Percentiles rank a stretch among this genome's conserved stretches.
phyloP scores from a whole-genome alignment of 2,888 invertebrate genomes.

The Diloba caeruleocephala region DNA sequence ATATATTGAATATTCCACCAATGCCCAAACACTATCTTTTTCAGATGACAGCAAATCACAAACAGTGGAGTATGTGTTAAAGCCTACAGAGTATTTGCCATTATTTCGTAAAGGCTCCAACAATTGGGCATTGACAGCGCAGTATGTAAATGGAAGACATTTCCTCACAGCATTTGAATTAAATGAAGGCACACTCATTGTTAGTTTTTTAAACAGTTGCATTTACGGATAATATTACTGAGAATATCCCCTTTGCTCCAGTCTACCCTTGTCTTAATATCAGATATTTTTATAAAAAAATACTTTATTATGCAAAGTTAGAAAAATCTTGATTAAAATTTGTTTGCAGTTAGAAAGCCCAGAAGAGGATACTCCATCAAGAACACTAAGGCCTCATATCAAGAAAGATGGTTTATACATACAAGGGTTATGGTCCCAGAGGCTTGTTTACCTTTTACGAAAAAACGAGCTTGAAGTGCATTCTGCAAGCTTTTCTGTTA shows the following conservation, averaged over 20 bases:
- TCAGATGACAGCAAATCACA: constrained; percentile 79
- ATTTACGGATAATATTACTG: neutral
- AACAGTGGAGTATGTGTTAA: constrained; percentile 80
- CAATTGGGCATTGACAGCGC: constrained; percentile 83
- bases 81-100: constrained; percentile 81
- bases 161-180: constrained; percentile 85
- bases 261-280: no score
- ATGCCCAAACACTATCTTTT: constrained; percentile 9
- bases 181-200: constrained; percentile 84
- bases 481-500: constrained; percentile 79
- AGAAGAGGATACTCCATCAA: constrained; percentile 80
- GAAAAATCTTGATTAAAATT: neutral
- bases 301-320: neutral
- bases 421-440: constrained; percentile 83
- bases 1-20: neutral
- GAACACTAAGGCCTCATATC: constrained; percentile 76
- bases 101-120: constrained; percentile 80
- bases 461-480: constrained; percentile 84
- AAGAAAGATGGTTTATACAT: constrained; percentile 78
- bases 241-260: no score
- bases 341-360: constrained; percentile 81
- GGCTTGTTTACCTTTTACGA: constrained; percentile 78
- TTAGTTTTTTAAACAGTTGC: constrained; percentile 60
- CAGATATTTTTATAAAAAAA: neutral
- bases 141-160: constrained; percentile 86